Evolutionary conservation across 2,888 invertebrate species (phyloP), one percentile per base, ranked within the genome.

Genomic region (Volucella inanis): DNA sequence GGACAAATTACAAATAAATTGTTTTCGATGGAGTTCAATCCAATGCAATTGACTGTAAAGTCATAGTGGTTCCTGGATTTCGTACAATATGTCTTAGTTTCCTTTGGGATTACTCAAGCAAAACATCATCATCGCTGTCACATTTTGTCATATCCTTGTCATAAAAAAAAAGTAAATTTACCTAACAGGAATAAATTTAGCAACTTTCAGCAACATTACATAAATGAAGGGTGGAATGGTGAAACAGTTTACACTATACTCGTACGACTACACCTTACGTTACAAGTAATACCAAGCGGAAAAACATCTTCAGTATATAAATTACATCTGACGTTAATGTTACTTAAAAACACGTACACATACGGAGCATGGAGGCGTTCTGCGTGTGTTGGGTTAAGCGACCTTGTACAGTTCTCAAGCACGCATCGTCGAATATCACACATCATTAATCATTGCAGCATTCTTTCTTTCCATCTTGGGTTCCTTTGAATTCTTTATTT

Each of bases 391-490:
- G 67, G 57, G 70, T 70, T 84, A 41, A 49, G 70, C 39, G 67
- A 43, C 10, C 52, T 47, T 61, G 59, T 74, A 64, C 43, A 62
- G 55, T 72, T 64, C 74, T 72, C 43, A 47, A 72, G 81, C 85
- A 85, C 85, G 85, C 85, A 81, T 81, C 85, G 87, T 88, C 88
- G 80, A 83, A 86, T 88, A 87, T 89, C 89, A 89, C 90, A 90
- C 89, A 89, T 90, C 91, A 90, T 91, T 91, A 90, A 91, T 91
- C 91, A 91, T 90, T 90, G 88, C 87, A 47, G 47, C 71, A 75
- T 65, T 75, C n/a, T 75, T 71, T 79, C 70, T 67, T 52, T 45
- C 38, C 15, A 15, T 49, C 9, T 39, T 31, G 54, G 11, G 50
- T 61, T 80, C 62, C 59, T 61, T 59, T 39, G 65, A 71, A 80